Evolutionary conservation across 2,888 invertebrate genomes (phyloP).

Genomic region (Ochropacha duplaris): DNA sequence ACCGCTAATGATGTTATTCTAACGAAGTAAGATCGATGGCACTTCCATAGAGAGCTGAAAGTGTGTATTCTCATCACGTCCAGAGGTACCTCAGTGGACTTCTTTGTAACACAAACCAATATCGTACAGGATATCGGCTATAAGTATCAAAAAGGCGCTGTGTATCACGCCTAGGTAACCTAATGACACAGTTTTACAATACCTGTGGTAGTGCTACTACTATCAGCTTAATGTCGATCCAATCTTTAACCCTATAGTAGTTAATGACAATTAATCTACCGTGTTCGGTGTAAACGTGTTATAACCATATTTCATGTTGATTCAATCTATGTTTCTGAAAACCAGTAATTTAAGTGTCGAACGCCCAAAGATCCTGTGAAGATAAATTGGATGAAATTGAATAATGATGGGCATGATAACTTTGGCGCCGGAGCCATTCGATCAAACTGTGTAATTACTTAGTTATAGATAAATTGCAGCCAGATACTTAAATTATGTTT

Average conservation of each 20-base stretch:
- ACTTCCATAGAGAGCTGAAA: background rate
- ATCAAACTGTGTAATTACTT: conserved; percentile 29
- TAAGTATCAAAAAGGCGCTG: conserved; percentile 59
- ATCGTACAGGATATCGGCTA: conserved; percentile 61
- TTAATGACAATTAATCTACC: conserved; percentile 17
- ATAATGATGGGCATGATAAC: conserved; percentile 53
- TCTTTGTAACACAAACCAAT: conserved; percentile 61
- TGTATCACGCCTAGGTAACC: conserved; percentile 52
- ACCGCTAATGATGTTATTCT: background rate
- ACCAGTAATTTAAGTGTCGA: conserved; percentile 42
- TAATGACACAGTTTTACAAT: conserved; percentile 50
- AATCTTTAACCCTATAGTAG: conserved; percentile 9
- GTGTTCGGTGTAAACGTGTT: conserved; percentile 16
- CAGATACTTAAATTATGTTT: conserved; percentile 17
- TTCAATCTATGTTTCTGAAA: conserved; percentile 31
- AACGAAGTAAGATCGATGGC: conserved; percentile 4
- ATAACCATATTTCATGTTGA: conserved; percentile 30
- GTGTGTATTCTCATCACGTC: conserved; percentile 59
- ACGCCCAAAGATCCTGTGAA: conserved; percentile 41
- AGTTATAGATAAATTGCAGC: conserved; percentile 31
- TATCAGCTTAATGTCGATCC: conserved; percentile 3
- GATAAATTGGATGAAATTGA: conserved; percentile 57
- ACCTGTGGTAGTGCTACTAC: background rate
- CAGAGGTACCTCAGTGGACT: conserved; percentile 48
- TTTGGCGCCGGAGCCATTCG: conserved; percentile 31